Conservation (phyloP, 2,113 vertebrate species). For the Uropsilus gracilis region DNA sequence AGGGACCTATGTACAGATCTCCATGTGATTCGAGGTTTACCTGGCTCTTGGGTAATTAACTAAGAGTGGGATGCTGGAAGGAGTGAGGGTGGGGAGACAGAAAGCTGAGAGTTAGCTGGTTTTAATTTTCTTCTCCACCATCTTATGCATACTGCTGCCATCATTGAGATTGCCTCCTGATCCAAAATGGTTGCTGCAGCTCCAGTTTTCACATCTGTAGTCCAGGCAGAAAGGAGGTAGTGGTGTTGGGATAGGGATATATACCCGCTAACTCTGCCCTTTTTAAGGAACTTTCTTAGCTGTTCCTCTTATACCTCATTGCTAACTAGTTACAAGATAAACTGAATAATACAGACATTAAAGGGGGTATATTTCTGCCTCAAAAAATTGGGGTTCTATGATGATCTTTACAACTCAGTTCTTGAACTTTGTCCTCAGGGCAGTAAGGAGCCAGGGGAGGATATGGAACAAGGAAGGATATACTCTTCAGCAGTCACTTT, state of each 20-base stretch:
- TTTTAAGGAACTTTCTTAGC: background rate
- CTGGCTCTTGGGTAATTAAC: background rate
- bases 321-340: background rate
- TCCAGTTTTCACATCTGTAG: background rate
- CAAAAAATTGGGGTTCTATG: no score
- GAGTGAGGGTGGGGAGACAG: no score
- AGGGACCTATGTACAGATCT: background rate
- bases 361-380: background rate
- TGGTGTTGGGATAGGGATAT: background rate
- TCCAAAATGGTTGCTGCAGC: background rate
- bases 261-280: background rate
- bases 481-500: background rate
- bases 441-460: background rate
- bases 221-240: background rate
- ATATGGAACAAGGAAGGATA: background rate
- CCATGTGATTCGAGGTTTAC: no score
- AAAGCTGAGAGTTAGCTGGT: background rate
- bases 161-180: background rate
- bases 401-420: background rate
- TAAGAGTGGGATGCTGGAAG: background rate
- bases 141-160: background rate
- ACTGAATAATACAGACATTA: background rate
- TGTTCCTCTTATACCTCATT: background rate
- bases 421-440: background rate
- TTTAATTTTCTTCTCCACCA: background rate